A percentile compares a stretch with the other conserved stretches of the same genome.
Evolutionary conservation across 2,888 invertebrate species (phyloP).

Genomic region (Tanytarsus gracilentus): DNA sequence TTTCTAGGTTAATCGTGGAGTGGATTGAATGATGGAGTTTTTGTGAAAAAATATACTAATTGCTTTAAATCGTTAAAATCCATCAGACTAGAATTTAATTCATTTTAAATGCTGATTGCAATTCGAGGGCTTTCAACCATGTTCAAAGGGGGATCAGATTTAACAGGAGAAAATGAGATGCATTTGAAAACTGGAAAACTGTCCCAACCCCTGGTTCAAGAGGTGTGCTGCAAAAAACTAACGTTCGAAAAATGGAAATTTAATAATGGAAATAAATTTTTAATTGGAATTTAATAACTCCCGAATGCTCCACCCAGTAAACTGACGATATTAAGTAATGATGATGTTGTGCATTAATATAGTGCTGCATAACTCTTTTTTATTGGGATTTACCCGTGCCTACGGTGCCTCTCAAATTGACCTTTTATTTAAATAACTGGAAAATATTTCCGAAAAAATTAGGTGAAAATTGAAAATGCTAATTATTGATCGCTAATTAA

Average conservation of each 20-base stretch:
- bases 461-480: slow-evolving; percentile 1
- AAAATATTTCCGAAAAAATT: not conserved
- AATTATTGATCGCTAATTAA: not conserved
- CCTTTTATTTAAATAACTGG: not conserved
- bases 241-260: not conserved
- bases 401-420: not conserved
- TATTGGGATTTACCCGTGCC: no score
- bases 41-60: no score
- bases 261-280: slow-evolving; percentile 10
- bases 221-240: no score
- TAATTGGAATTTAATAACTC: slow-evolving; percentile 16
- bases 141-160: no score
- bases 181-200: no score
- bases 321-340: not conserved
- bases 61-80: no score
- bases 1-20: slow-evolving; percentile 5
- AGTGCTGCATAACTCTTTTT: not conserved
- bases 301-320: not conserved
- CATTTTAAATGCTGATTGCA: no score
- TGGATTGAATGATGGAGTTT: slow-evolving; percentile 4
- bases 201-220: no score
- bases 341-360: not conserved
- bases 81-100: no score
- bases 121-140: no score
- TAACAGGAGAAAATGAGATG: no score